Evolutionary conservation across 2,113 vertebrate genomes (phyloP).

Genomic region (Desmodus rotundus): DNA sequence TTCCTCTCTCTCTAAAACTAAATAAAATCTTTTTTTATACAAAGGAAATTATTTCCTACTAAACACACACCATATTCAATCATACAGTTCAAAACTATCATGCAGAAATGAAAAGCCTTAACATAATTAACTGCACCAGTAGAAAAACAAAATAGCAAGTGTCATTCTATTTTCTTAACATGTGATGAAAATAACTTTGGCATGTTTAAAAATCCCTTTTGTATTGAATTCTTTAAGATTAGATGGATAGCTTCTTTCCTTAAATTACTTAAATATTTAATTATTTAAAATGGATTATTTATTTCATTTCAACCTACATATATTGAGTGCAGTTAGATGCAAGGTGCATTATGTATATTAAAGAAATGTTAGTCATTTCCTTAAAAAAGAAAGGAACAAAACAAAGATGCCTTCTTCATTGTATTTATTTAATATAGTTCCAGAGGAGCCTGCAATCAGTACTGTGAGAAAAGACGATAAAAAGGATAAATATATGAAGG

Average conservation of each 20-base stretch:
- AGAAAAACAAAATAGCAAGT: neutral
- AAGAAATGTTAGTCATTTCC: neutral
- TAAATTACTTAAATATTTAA: slow-evolving; percentile 5
- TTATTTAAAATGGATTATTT: slow-evolving; percentile 15
- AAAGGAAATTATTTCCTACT: too few relatives aligned
- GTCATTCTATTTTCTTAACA: neutral
- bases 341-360: neutral
- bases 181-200: neutral
- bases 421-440: neutral
- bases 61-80: neutral
- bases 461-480: neutral
- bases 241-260: neutral
- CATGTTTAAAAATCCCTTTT: neutral
- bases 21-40: too few relatives aligned
- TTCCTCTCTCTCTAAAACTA: too few relatives aligned
- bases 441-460: neutral
- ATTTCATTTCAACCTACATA: neutral
- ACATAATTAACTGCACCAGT: neutral
- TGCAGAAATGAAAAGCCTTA: neutral
- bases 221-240: neutral
- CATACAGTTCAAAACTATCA: neutral
- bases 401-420: neutral
- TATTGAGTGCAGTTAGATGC: neutral
- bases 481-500: neutral
- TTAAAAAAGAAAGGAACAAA: neutral